These are phyloP conservation scores for Scolopax bukidnonensis DNA, from an alignment of 2,797 vertebrate genomes.

Conservation along the genomic window DNA sequence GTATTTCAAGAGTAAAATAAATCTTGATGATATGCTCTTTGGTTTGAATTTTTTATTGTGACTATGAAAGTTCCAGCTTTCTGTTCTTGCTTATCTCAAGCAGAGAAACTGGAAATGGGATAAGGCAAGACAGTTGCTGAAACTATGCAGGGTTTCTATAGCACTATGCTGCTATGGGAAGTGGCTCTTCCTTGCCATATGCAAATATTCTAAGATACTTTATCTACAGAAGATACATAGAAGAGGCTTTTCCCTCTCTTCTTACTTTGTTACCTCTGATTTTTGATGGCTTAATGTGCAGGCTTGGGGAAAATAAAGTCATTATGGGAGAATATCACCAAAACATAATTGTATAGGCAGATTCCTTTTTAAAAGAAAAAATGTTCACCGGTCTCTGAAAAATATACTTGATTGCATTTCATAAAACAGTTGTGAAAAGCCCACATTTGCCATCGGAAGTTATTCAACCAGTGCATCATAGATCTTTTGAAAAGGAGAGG, in stretches of 20 bases:
- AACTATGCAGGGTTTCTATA: neutral
- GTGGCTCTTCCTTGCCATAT: neutral
- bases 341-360: neutral
- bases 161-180: too few relatives aligned
- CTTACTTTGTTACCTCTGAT: neutral
- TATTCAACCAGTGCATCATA: neutral
- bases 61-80: neutral
- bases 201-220: neutral
- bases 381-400: neutral
- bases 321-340: neutral
- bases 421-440: conserved; percentile 1
- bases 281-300: neutral
- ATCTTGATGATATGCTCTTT: neutral
- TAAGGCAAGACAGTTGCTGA: neutral
- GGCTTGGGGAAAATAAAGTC: neutral
- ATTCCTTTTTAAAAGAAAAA: neutral
- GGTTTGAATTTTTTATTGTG: neutral
- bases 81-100: neutral
- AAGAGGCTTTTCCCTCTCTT: neutral
- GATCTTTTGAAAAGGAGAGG: neutral
- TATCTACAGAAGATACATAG: neutral
- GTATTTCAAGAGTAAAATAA: neutral
- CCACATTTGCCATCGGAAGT: neutral
- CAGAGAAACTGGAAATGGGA: neutral
- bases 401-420: neutral